Percentiles rank a stretch among this genome's conserved stretches.
phyloP scores from a whole-genome alignment of 2,113 vertebrate species.

The Xenopus tropicalis region UCB_Xtro_10.0 CM004449.2:37851501-37852000 shows the following conservation, averaged over 20 bases:
- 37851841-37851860: too few species aligned
- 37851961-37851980: too few species aligned
- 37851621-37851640: slow-evolving; percentile 28
- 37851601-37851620: slow-evolving; percentile 21
- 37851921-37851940: too few species aligned
- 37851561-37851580: slow-evolving; percentile 24
- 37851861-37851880: too few species aligned
- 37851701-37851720: slow-evolving; percentile 31
- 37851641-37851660: slow-evolving; percentile 25
- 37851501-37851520: slow-evolving; percentile 24
- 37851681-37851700: slow-evolving; percentile 31
- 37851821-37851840: too few species aligned
- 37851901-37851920: too few species aligned
- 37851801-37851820: too few species aligned
- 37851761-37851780: too few species aligned
- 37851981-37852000: too few species aligned
- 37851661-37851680: slow-evolving; percentile 30
- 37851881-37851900: too few species aligned
- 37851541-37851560: slow-evolving; percentile 30
- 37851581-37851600: slow-evolving; percentile 14
- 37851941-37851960: too few species aligned
- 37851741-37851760: slow-evolving; percentile 19
- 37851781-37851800: too few species aligned
- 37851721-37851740: neutral
- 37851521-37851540: slow-evolving; percentile 35